Base-by-base conservation (phyloP, 2,113 vertebrate species). In the Heterotis niloticus region DNA sequence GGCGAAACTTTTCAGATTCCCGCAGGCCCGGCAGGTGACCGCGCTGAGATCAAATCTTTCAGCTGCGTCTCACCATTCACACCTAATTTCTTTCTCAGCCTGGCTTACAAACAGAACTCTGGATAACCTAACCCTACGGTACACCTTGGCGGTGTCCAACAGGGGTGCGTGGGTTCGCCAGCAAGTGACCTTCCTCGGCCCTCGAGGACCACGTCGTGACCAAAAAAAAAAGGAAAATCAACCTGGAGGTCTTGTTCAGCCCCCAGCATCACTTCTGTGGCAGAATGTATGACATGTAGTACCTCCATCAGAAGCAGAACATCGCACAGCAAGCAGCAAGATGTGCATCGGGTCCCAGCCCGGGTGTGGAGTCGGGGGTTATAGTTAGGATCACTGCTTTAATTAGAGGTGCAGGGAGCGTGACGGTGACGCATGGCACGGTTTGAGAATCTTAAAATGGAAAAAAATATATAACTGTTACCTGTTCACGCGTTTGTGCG, bases 151-250 rank as follows among this genome's bases (percentile, higher is more conserved):
- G n/a, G 44, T 78, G 81, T 81, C 86, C 87, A 87, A 88, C 84
- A 88, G 87, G 87, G 85, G 85, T 84, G 82, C 85, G 84, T 89
- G 86, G 88, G 84, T 90, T 90, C 86, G 80, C 80, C 83, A 83
- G 85, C 59, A 12, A 88, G 87, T 82, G 56, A 18, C 62, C 54
- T 16, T 14, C 11, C 13, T 23, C 17, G 14, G 23, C 26, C 24
- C 20, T 71, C 10, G 26, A 70, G 51, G 10, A 34, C 71, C 28
- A 17, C 66, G 65, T 75, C 64, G 59, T 20, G 73, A 24, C 52
- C n/a, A n/a, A n/a, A n/a, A n/a, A n/a, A 5, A 0, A 71, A 44
- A 11, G 20, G 18, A 67, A 10, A 60, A 5, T 11, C 17, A 13
- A 52, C 64, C 65, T 28, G 24, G 54, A 59, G 52, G 29, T 18